Conservation (phyloP, 2,888 invertebrate species). For the Adelognathus sp. region DNA sequence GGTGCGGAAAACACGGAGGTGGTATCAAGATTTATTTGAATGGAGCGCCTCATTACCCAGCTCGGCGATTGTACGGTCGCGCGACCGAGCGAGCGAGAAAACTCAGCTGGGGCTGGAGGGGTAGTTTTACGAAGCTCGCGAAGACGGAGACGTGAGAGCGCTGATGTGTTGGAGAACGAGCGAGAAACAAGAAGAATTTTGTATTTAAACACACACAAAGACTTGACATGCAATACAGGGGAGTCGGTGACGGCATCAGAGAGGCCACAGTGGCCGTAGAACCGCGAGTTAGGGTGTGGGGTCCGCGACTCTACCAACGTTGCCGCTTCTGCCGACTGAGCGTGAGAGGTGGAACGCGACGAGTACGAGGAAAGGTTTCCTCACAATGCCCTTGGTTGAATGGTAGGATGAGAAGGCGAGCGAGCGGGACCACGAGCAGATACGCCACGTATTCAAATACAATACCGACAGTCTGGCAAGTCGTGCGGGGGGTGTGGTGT, state of each 20-base stretch:
- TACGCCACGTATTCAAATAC: conserved; percentile 79
- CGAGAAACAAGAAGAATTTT: conserved; percentile 51
- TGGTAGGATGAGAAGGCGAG: conserved; percentile 35
- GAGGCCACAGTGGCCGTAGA: conserved; percentile 35
- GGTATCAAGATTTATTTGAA: conserved; percentile 80
- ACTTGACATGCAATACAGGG: background rate
- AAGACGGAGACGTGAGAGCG: conserved; percentile 56
- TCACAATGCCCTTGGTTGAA: conserved; percentile 58
- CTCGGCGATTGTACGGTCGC: conserved; percentile 74
- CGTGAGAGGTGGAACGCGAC: conserved; percentile 8
- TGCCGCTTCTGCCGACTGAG: background rate
- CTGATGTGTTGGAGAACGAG: conserved; percentile 22
- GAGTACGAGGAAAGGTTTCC: conserved; percentile 30
- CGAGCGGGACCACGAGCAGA: conserved; percentile 68
- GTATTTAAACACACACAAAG: conserved; percentile 56
- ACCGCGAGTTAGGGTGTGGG: conserved; percentile 13
- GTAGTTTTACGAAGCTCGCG: conserved; percentile 47
- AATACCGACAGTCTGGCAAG: conserved; percentile 75
- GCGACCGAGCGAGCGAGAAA: conserved; percentile 66
- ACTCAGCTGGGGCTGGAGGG: conserved; percentile 45
- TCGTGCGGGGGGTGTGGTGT: conserved; percentile 62
- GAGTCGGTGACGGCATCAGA: conserved; percentile 49
- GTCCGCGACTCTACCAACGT: background rate
- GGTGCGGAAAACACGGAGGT: conserved; percentile 75
- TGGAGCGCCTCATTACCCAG: conserved; percentile 80